Evolutionary conservation across 2,113 vertebrate genomes (phyloP).

Genomic region (Anhinga anhinga): DNA sequence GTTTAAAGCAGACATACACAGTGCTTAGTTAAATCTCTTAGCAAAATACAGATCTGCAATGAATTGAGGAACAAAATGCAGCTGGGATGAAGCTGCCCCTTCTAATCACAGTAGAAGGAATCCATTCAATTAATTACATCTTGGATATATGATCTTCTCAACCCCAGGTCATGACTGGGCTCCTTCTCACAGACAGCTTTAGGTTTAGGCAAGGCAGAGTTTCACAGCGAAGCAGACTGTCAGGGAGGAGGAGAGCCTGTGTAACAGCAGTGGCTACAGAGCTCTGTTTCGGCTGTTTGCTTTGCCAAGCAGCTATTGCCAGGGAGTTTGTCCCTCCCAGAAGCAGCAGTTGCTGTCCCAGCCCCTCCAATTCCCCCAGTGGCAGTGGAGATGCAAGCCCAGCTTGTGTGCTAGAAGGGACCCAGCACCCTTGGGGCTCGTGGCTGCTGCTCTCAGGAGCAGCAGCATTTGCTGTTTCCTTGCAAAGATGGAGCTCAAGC

Average conservation of each 20-base stretch:
- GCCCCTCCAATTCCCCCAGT: not conserved
- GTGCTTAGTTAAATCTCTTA: not conserved
- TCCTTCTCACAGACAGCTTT: not conserved
- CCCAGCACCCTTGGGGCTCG: not conserved
- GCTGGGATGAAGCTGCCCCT: not conserved
- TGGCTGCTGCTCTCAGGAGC: not conserved
- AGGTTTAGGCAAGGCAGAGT: not conserved
- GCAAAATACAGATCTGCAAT: not conserved
- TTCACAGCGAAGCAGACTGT: not conserved
- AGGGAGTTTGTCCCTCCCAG: not conserved
- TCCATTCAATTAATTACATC: accelerated
- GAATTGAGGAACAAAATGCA: not conserved
- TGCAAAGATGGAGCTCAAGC: not conserved
- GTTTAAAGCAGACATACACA: not conserved
- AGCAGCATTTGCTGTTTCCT: not conserved
- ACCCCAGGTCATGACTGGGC: not conserved
- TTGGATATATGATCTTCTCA: not conserved
- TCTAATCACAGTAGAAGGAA: not conserved
- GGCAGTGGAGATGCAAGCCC: not conserved
- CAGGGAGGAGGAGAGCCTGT: not conserved
- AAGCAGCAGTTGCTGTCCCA: not conserved
- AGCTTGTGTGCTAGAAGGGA: not conserved
- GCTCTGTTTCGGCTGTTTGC: not conserved
- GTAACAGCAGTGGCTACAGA: not conserved
- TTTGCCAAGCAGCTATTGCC: not conserved